Evolutionary conservation across 2,113 vertebrate genomes (phyloP).

Genomic region (Desmodus rotundus): DNA sequence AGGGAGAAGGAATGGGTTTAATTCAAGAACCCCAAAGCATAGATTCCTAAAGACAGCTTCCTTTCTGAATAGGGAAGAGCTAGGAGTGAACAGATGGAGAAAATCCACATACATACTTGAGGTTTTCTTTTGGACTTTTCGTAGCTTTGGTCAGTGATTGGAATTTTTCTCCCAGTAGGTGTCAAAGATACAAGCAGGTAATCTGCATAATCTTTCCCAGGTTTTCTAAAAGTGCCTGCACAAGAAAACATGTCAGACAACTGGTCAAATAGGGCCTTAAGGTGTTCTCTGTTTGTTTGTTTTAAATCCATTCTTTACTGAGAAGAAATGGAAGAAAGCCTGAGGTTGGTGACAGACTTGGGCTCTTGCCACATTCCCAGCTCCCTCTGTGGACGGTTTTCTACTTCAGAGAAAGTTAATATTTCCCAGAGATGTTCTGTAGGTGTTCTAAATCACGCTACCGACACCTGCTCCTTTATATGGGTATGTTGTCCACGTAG

Average conservation of each 20-base stretch:
- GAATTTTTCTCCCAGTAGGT: not conserved
- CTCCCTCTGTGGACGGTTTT: not conserved
- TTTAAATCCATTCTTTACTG: conserved; percentile 26
- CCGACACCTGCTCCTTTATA: conserved; percentile 62
- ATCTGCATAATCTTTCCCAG: not conserved
- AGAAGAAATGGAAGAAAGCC: not conserved
- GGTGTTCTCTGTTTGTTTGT: conserved; percentile 17
- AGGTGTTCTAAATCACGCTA: conserved; percentile 60
- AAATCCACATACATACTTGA: not conserved
- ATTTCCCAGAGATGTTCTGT: conserved; percentile 51
- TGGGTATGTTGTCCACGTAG: conserved; percentile 38
- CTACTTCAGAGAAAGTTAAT: conserved; percentile 23
- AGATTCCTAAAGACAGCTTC: not conserved
- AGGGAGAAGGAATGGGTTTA: not conserved
- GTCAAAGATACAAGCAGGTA: not conserved
- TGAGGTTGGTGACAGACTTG: not conserved
- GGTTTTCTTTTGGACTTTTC: not conserved
- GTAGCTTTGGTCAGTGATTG: not conserved
- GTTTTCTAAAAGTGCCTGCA: not conserved
- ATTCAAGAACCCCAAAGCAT: not conserved
- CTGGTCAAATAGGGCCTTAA: not conserved
- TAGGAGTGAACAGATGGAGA: not conserved
- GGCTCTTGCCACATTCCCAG: conserved; percentile 26
- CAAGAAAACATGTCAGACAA: not conserved
- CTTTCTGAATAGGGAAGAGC: not conserved